phyloP scores from a whole-genome alignment of 2,888 invertebrate genomes.

The Stratiomys singularior region DNA sequence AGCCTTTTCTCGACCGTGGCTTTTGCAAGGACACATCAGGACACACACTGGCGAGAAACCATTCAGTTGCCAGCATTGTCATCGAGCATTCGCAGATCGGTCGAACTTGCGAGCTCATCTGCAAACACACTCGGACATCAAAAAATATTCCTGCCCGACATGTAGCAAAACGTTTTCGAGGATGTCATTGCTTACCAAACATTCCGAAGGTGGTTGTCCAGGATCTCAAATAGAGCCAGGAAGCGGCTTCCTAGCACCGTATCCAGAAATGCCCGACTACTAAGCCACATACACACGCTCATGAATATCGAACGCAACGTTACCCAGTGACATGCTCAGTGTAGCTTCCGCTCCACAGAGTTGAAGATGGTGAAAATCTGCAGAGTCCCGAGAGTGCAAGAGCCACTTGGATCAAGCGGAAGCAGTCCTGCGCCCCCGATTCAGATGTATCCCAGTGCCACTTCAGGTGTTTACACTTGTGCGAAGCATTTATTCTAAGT shows the following conservation, averaged over 20 bases:
- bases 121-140: constrained; percentile 97
- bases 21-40: constrained; percentile 96
- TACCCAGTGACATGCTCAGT: too few relatives aligned
- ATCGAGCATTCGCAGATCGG: constrained; percentile 95
- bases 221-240: constrained; percentile 58
- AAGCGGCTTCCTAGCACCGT: constrained; percentile 1
- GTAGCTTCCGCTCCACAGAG: too few relatives aligned
- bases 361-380: too few relatives aligned
- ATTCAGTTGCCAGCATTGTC: constrained; percentile 94
- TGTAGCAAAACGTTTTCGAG: constrained; percentile 97
- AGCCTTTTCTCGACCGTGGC: constrained; percentile 96
- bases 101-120: constrained; percentile 96
- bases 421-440: too few relatives aligned
- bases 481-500: background rate
- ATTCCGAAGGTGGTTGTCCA: constrained; percentile 89
- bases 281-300: background rate
- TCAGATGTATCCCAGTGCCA: too few relatives aligned
- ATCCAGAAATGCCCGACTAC: constrained; percentile 18
- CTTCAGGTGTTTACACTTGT: too few relatives aligned
- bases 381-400: too few relatives aligned
- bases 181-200: constrained; percentile 95
- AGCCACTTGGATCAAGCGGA: too few relatives aligned
- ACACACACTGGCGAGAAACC: constrained; percentile 99
- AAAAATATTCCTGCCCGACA: constrained; percentile 93
- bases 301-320: too few relatives aligned